A percentile compares a stretch with the other conserved stretches of the same genome.
Evolutionary conservation across 2,797 vertebrate species (phyloP).

Genomic region (Ctenopoma multispine): DNA sequence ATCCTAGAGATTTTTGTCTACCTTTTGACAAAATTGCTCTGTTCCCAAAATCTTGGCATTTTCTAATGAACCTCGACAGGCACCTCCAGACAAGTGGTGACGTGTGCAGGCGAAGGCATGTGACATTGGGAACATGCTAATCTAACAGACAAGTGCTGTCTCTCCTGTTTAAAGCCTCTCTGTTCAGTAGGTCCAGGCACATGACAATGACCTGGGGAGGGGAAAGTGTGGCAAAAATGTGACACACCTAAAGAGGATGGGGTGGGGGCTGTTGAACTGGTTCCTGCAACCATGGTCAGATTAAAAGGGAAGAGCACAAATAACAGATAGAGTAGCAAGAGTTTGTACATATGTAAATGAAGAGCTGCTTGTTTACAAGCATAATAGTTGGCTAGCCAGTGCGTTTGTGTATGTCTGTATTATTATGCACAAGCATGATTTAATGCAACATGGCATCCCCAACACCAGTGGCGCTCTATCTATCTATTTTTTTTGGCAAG

Average conservation of each 20-base stretch:
- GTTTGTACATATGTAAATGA: slow-evolving; percentile 12
- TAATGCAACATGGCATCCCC: slow-evolving; percentile 77
- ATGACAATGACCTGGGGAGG: slow-evolving; percentile 74
- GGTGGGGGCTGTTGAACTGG: slow-evolving; percentile 23
- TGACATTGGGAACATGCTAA: slow-evolving; percentile 72
- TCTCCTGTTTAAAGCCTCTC: slow-evolving; percentile 69
- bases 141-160: slow-evolving; percentile 80
- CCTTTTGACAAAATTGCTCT: slow-evolving; percentile 64
- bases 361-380: slow-evolving; percentile 34
- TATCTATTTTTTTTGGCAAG: slow-evolving; percentile 72
- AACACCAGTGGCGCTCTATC: slow-evolving; percentile 75
- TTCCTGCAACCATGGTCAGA: slow-evolving; percentile 19
- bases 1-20: slow-evolving; percentile 54
- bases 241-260: slow-evolving; percentile 68
- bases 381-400: slow-evolving; percentile 4
- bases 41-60: slow-evolving; percentile 52
- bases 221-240: slow-evolving; percentile 54
- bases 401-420: slow-evolving; percentile 33
- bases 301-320: slow-evolving; percentile 5
- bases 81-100: slow-evolving; percentile 78
- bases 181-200: slow-evolving; percentile 58
- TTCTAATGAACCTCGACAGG: slow-evolving; percentile 78
- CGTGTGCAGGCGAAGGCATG: slow-evolving; percentile 66
- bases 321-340: slow-evolving; percentile 8
- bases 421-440: slow-evolving; percentile 55